phyloP scores from a whole-genome alignment of 2,797 vertebrate genomes.

The Diplodus sargus region DNA sequence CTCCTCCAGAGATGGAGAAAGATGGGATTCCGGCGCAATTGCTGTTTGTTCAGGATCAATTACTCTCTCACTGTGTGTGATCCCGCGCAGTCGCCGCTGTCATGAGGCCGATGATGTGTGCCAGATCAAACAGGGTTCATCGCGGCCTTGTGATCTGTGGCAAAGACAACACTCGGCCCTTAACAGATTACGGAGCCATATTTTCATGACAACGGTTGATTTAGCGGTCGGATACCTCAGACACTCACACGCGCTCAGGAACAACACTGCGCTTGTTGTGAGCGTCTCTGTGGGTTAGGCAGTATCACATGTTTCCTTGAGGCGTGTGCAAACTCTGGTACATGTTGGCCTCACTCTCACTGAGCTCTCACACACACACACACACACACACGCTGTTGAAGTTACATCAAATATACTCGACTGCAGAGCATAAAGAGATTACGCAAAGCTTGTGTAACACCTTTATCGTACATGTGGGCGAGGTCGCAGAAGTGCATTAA shows the following conservation, averaged over 20 bases:
- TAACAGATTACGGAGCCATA: slow-evolving; percentile 50
- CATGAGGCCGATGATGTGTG: slow-evolving; percentile 36
- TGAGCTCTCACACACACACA: not conserved
- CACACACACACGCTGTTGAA: slow-evolving; percentile 26
- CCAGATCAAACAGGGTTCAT: slow-evolving; percentile 70
- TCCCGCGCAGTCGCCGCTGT: slow-evolving; percentile 58
- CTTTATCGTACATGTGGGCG: slow-evolving; percentile 67
- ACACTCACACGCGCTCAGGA: slow-evolving; percentile 11
- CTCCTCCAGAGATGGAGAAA: slow-evolving; percentile 40
- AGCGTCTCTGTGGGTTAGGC: not conserved
- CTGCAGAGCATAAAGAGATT: slow-evolving; percentile 48
- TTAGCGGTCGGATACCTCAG: slow-evolving; percentile 52
- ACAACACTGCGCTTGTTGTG: not conserved
- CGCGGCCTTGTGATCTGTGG: slow-evolving; percentile 44
- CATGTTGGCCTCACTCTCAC: not conserved
- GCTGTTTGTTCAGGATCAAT: slow-evolving; percentile 74
- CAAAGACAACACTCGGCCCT: slow-evolving; percentile 50
- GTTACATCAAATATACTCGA: slow-evolving; percentile 37
- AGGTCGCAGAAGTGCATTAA: slow-evolving; percentile 53
- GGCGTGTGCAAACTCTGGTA: slow-evolving; percentile 1
- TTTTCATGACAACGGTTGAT: slow-evolving; percentile 60
- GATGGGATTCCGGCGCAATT: slow-evolving; percentile 62
- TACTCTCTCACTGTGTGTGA: slow-evolving; percentile 63
- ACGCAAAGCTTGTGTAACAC: slow-evolving; percentile 72
- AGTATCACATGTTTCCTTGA: slow-evolving; percentile 33